Evolutionary conservation across 2,797 vertebrate genomes (phyloP).

Genomic region (Sebastolobus alascanus): DNA sequence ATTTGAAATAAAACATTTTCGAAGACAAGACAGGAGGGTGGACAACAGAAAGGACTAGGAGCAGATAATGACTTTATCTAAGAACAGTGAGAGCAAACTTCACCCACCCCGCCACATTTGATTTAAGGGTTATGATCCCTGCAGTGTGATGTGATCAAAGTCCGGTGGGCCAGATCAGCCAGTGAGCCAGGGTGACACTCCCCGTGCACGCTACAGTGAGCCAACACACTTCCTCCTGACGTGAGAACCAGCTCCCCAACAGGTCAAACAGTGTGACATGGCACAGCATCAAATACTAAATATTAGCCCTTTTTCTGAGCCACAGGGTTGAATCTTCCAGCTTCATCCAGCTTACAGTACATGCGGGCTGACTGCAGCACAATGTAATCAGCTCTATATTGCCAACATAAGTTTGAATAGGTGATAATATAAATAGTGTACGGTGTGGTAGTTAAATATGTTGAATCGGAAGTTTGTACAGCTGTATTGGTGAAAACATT

Average conservation of each 20-base stretch:
- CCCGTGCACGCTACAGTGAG: background rate
- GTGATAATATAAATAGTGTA: background rate
- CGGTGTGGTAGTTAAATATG: no score
- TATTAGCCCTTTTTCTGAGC: background rate
- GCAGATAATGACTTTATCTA: background rate
- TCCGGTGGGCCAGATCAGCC: constrained; percentile 20
- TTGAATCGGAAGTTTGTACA: background rate
- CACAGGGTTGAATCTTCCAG: constrained; percentile 23
- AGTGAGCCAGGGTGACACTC: constrained; percentile 12
- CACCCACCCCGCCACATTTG: background rate
- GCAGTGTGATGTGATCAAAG: constrained; percentile 50
- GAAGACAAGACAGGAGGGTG: background rate
- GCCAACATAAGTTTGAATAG: background rate
- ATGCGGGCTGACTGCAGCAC: background rate
- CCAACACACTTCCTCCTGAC: constrained; percentile 4
- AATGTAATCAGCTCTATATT: background rate
- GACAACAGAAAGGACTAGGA: background rate
- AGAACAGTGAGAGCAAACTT: background rate
- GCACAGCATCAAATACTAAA: constrained; percentile 12
- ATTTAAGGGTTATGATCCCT: constrained; percentile 21
- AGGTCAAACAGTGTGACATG: constrained; percentile 59
- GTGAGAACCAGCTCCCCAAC: constrained; percentile 9
- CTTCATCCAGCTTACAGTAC: background rate
- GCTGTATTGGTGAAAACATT: background rate
- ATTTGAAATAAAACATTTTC: background rate